Base-by-base conservation (phyloP, 2,113 vertebrate genomes). In the Lophius piscatorius region DNA sequence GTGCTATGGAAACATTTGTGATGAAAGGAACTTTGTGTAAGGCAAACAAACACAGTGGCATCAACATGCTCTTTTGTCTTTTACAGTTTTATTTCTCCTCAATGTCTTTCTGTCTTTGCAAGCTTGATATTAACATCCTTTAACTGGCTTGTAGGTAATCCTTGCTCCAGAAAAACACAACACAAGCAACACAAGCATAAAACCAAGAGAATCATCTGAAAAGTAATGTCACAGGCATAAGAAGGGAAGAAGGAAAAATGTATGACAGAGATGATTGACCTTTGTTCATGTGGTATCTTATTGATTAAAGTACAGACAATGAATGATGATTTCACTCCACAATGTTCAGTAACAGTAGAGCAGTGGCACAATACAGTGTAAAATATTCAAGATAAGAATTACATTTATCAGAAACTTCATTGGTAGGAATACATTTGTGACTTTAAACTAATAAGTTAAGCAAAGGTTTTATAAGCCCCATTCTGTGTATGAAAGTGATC, bases 1-100 rank as follows among this genome's bases (percentile, higher is more conserved):
- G 36, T 2, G n/a, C 63, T 36, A 16, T 13, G 11, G 12, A 60
- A 57, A 34, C 41, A 10, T 46, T n/a, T n/a, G n/a, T 36, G 16
- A 51, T 40, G 9, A 70, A 61, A 56, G 26, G 49, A 61, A 76
- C 62, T 69, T 29, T n/a, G n/a, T 23, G 6, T 33, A 21, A 3
- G 22, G 20, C 6, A 44, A 38, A 52, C 60, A 40, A 56, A 48
- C 18, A 12, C 18, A 18, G 42, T 59, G 44, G 62, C 74, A 66
- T 47, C 51, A 36, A 23, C 31, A 0, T n/a, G 21, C 24, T 58
- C 14, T 10, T 36, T 12, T 14, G 35, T 8, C 21, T 48, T 40
- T 31, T 31, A 10, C 29, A 31, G 18, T 5, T 10, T 36, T 26
- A 3, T 18, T 40, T 16, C 9, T 41, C 23, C n/a, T 9, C 4